A percentile compares a stretch with the other conserved stretches of the same genome.
These are phyloP conservation scores for Drosophila kanapiae DNA, from an alignment of 1,140 invertebrate species.

Conservation along the genomic window DNA sequence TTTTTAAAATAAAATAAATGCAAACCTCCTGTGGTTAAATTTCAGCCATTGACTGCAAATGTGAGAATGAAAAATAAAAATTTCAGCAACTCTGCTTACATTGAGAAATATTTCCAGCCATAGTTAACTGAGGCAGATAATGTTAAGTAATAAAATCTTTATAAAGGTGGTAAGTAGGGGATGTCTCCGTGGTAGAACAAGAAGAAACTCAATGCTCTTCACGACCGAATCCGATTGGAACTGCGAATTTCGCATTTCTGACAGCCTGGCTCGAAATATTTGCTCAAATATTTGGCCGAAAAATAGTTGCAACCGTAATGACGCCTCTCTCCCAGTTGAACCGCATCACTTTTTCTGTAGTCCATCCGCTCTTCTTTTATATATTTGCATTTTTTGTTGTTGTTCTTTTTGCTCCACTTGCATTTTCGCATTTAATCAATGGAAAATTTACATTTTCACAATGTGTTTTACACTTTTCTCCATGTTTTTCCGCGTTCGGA, in stretches of 20 bases:
- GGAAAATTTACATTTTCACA: slow-evolving; percentile 74
- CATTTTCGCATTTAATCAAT: slow-evolving; percentile 71
- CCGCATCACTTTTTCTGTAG: neutral
- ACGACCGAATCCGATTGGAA: slow-evolving; percentile 12
- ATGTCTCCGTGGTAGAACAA: neutral
- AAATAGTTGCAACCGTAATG: slow-evolving; percentile 36
- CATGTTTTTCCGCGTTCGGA: slow-evolving; percentile 41
- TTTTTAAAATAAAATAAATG: neutral
- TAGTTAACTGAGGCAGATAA: too few species aligned
- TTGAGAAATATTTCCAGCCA: neutral
- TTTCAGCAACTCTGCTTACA: too few species aligned
- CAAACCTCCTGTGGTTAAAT: neutral
- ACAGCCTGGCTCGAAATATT: slow-evolving; percentile 11
- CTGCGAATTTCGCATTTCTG: slow-evolving; percentile 21
- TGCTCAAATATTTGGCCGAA: slow-evolving; percentile 24
- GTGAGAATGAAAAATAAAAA: too few species aligned
- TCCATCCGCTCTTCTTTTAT: neutral
- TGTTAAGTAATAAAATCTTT: neutral
- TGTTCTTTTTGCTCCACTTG: slow-evolving; percentile 26
- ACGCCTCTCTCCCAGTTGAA: slow-evolving; percentile 3
- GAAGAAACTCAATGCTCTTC: neutral
- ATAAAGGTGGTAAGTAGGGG: too few species aligned
- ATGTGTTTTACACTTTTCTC: slow-evolving; percentile 77
- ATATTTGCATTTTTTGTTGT: neutral
- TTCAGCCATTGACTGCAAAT: neutral